Conservation (phyloP, 2,797 vertebrate genomes). For the Darevskia nairensis region DNA sequence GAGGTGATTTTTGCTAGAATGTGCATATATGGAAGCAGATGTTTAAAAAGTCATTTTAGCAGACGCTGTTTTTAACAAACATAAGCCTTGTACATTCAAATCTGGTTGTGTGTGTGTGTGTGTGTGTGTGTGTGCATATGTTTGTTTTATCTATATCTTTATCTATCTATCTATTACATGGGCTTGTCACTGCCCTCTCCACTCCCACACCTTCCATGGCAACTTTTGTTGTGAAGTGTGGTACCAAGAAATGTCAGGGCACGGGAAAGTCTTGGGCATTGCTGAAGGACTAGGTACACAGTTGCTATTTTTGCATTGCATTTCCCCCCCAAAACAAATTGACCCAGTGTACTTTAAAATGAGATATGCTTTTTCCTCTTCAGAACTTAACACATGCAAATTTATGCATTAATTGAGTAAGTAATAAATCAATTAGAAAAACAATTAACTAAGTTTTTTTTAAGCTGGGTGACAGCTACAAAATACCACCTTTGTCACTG, state of each 20-base stretch:
- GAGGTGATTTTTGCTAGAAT: conserved; percentile 87
- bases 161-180: not conserved
- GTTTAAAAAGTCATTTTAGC: not conserved
- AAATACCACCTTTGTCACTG: not conserved
- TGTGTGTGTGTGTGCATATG: too few relatives aligned
- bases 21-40: conserved; percentile 12
- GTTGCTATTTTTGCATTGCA: not conserved
- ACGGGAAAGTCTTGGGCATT: not conserved
- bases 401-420: not conserved
- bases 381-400: not conserved
- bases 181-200: not conserved
- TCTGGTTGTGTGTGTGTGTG: not conserved
- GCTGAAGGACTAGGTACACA: not conserved
- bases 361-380: not conserved
- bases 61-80: not conserved
- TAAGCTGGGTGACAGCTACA: not conserved
- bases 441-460: not conserved
- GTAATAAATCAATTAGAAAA: not conserved
- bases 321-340: too few relatives aligned
- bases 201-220: too few relatives aligned
- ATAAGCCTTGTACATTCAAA: not conserved
- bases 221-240: not conserved
- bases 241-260: not conserved
- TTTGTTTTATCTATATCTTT: too few relatives aligned
- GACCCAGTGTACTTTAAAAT: not conserved